Evolutionary conservation across 2,113 vertebrate genomes (phyloP), one percentile per base, ranked within the genome.

Genomic region (Isichthys henryi): DNA sequence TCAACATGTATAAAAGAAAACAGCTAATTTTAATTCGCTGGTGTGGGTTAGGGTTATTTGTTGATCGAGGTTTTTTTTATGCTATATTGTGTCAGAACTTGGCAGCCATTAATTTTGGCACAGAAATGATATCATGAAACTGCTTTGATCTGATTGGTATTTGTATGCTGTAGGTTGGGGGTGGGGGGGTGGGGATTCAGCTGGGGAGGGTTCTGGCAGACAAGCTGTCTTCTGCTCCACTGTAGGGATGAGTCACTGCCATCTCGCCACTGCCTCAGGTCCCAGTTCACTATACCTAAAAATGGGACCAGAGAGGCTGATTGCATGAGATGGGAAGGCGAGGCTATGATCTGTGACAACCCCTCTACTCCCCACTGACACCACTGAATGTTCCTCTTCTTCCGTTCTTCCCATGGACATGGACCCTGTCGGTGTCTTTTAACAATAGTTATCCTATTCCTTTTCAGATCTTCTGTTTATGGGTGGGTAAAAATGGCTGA

Each of bases 211-310:
- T 39, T 66, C 70, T 87, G 89, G 83, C 83, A 89, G 88, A 82
- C 52, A 45, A 62, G 84, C 82, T 89, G 53, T 89, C 70, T 77
- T 77, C 31, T 31, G 15, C 53, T 74, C 50, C 52, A 39, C 49
- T 56, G 43, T 66, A 53, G 45, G 52, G 39, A 89, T 89, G 82
- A 89, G 52, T 89, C 88, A 89, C 80, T 62, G 82, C 62, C 43
- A 56, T 15, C 56, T 45, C 43, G 11, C 43, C 84, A 15, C 45
- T 58, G 82, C 56, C 17, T 13, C n/a, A 2, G 80, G n/a, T 66
- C 31, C 88, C 82, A 89, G 46, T 45, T 58, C n/a, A 45, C 88
- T 46, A 49, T 70, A 45, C 82, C 88, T 85, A 82, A 66, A 84
- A 86, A 48, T 23, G 23, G 82, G 39, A 43, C 52, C 88, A 46